Conservation (phyloP, 2,113 vertebrate genomes). For the Rhynchomys soricoides region DNA sequence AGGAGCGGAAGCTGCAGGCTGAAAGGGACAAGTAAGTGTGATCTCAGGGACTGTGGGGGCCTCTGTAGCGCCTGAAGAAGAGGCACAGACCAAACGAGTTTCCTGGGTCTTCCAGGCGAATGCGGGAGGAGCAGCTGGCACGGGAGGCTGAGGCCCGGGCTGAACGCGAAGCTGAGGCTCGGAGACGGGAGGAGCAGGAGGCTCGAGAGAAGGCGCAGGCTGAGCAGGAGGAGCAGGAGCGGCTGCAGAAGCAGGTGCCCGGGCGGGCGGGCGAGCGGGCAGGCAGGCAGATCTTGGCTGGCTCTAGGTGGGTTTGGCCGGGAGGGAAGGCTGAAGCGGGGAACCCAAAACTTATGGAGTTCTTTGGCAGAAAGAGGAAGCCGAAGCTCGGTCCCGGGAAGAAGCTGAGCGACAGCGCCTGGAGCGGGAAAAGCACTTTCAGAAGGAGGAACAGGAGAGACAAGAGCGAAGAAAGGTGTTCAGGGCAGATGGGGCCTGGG, state of each 20-base stretch:
- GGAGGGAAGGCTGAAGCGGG: neutral
- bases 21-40: constrained; percentile 91
- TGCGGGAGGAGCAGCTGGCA: constrained; percentile 89
- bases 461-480: constrained; percentile 96
- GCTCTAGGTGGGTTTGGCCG: neutral
- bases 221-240: constrained; percentile 92
- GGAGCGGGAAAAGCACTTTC: constrained; percentile 98
- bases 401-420: constrained; percentile 84
- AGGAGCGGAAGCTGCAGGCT: constrained; percentile 91
- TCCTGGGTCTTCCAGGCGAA: constrained; percentile 80
- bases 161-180: constrained; percentile 87
- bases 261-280: rapidly evolving
- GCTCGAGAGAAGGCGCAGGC: constrained; percentile 88
- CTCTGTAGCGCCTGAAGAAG: neutral
- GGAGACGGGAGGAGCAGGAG: constrained; percentile 84
- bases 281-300: neutral
- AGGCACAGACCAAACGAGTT: neutral
- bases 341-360: neutral
- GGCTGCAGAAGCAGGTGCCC: constrained; percentile 94
- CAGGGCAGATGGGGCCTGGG: rapidly evolving
- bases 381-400: constrained; percentile 91
- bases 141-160: constrained; percentile 89
- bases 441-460: constrained; percentile 97
- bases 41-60: too few relatives aligned
- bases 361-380: constrained; percentile 84